Evolutionary conservation across 1,140 invertebrate genomes (phyloP).

Genomic region (Pectinophora gossypiella): DNA sequence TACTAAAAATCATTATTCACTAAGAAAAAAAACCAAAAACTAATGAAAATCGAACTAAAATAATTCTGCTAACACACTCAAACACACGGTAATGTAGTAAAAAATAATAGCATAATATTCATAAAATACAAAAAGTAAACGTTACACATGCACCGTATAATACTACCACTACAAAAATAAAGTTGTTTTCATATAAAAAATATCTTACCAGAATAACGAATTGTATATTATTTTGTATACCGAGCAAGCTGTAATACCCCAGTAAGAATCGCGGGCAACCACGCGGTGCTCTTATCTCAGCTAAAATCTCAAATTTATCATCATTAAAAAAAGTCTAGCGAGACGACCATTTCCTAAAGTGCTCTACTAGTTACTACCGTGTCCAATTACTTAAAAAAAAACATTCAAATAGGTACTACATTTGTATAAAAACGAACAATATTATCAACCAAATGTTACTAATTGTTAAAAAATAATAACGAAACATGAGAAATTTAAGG

Average conservation of each 20-base stretch:
- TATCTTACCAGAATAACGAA: conserved; percentile 73
- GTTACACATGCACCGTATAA: conserved; percentile 72
- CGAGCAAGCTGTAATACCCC: conserved; percentile 63
- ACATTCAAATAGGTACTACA: conserved; percentile 46
- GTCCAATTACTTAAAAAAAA: conserved; percentile 53
- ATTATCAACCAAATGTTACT: conserved; percentile 69
- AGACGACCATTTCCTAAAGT: conserved; percentile 64
- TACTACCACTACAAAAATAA: conserved; percentile 70
- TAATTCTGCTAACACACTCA: conserved; percentile 74
- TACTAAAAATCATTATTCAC: conserved; percentile 62
- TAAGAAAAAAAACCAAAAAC: conserved; percentile 64
- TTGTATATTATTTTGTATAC: conserved; percentile 69
- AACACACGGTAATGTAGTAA: conserved; percentile 67
- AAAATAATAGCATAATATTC: conserved; percentile 67
- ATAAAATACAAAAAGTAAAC: conserved; percentile 67
- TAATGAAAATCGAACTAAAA: conserved; percentile 71
- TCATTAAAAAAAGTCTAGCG: conserved; percentile 62
- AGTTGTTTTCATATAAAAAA: conserved; percentile 69
- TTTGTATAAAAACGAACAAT: conserved; percentile 68
- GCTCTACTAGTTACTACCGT: conserved; percentile 70
- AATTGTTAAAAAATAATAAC: conserved; percentile 51
- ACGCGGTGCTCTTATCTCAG: conserved; percentile 34
- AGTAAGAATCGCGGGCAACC: conserved; percentile 39
- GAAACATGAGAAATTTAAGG: conserved; percentile 58
- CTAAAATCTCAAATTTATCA: conserved; percentile 49